A percentile compares a stretch with the other conserved stretches of the same genome.
Conservation (phyloP, 2,888 invertebrate genomes). For the Rhingia campestris region DNA sequence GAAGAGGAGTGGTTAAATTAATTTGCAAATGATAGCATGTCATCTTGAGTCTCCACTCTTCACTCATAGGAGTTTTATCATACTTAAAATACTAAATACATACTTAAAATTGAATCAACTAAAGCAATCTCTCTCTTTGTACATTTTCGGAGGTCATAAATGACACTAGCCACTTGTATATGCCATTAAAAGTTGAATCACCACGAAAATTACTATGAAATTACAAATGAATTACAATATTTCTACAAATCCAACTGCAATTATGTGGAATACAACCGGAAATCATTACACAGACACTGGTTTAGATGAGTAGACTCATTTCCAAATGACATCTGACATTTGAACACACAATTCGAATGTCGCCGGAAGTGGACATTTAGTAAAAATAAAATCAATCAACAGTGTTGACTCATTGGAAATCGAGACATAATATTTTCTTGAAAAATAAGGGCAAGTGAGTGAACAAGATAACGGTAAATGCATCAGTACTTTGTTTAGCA, state of each 20-base stretch:
- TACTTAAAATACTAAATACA: too few relatives aligned
- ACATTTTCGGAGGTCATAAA: conserved; percentile 12
- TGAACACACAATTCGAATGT: not conserved
- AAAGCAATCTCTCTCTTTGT: not conserved
- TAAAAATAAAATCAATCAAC: not conserved
- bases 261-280: conserved; percentile 40
- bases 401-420: conserved; percentile 10
- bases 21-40: conserved; percentile 45
- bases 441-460: conserved; percentile 7
- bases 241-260: not conserved
- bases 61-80: conserved; percentile 11
- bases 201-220: conserved; percentile 2
- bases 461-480: conserved; percentile 4
- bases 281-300: conserved; percentile 20
- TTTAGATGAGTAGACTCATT: conserved; percentile 1
- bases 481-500: conserved; percentile 8
- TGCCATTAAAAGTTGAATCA: conserved; percentile 7
- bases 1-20: conserved; percentile 14
- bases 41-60: conserved; percentile 3
- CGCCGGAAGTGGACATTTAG: not conserved
- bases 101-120: conserved; percentile 9
- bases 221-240: conserved; percentile 3
- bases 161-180: conserved; percentile 17
- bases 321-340: conserved; percentile 17
- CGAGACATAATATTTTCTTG: not conserved